Base-by-base conservation (phyloP, 2,797 vertebrate genomes). In the Eremophila alpestris region DNA sequence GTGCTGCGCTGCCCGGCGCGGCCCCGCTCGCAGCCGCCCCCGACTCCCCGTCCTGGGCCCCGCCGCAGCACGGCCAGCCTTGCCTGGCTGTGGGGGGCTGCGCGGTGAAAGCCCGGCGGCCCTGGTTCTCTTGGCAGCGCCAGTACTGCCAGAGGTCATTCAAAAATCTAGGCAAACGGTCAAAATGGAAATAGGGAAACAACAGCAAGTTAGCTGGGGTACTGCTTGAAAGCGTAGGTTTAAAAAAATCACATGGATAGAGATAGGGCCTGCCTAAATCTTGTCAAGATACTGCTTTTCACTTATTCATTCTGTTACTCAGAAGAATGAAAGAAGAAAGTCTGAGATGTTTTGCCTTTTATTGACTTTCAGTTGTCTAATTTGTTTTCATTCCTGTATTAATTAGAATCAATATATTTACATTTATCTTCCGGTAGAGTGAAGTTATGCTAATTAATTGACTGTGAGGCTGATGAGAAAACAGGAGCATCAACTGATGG, bases 331-430 rank as follows among this genome's bases (percentile, higher is more conserved):
- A 70, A 38, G 30, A 65, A 60, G 23, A 36, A 83, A 40, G 26
- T 27, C 74, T 76, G 40, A 60, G 59, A 52, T 26, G 6, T 32
- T 88, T 81, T 86, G 62, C 54, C 23, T 62, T 82, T 45, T 90
- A 80, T 38, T 96, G 74, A 67, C 81, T 93, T 76, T 41, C 15
- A 70, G 59, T 62, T 76, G 34, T 40, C 56, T 90, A 87, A 96
- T 95, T 93, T 95, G 94, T 87, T 96, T 96, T 95, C 80, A 22
- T 95, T 90, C 51, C 60, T 34, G 52, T 82, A 84, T 92, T 93
- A 96, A 95, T 94, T 96, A 87, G 74, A 70, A 74, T 87, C 60
- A 95, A 84, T 90, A n/a, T 86, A 79, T 89, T 89, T 96, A 89
- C 88, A 56, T 73, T 78, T 82, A 68, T 81, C 52, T 95, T 94